phyloP scores from a whole-genome alignment of 2,797 vertebrate species.

The Odontamblyopus rebecca region DNA sequence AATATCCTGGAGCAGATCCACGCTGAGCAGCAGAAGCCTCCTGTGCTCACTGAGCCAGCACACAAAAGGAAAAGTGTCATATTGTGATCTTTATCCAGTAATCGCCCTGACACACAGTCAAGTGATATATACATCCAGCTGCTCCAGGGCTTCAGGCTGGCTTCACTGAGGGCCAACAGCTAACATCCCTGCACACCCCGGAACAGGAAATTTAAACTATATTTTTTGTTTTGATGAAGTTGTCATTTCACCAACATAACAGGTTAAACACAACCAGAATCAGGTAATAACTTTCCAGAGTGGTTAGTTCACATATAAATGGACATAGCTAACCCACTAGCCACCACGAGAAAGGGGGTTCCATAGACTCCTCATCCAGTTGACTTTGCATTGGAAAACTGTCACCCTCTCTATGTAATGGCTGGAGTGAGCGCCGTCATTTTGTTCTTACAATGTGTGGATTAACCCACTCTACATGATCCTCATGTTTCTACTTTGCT shows the following conservation, averaged over 20 bases:
- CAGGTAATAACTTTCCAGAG: neutral
- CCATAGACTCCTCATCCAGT: no score
- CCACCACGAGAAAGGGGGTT: no score
- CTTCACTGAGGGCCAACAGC: slow-evolving; percentile 42
- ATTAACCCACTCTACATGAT: no score
- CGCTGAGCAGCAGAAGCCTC: slow-evolving; percentile 74
- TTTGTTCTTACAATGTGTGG: no score
- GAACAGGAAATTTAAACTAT: slow-evolving; percentile 12
- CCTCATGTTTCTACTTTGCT: no score
- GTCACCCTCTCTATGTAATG: no score
- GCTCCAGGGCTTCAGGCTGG: slow-evolving; percentile 80
- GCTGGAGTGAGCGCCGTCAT: no score
- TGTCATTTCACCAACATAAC: slow-evolving; percentile 3
- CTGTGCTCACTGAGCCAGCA: slow-evolving; percentile 88
- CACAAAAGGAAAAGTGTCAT: slow-evolving; percentile 96
- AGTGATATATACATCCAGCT: slow-evolving; percentile 88
- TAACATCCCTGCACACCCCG: slow-evolving; percentile 52
- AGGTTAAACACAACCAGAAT: slow-evolving; percentile 41
- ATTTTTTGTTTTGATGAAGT: neutral
- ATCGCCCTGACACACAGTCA: slow-evolving; percentile 89
- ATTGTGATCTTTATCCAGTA: slow-evolving; percentile 98
- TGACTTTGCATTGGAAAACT: no score
- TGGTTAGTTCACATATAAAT: neutral
- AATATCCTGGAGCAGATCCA: slow-evolving; percentile 69
- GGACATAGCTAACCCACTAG: no score